A percentile compares a stretch with the other conserved stretches of the same genome.
These are phyloP conservation scores for Rhynchopsitta pachyrhyncha DNA, from an alignment of 2,113 vertebrate genomes.

Conservation along the genomic window DNA sequence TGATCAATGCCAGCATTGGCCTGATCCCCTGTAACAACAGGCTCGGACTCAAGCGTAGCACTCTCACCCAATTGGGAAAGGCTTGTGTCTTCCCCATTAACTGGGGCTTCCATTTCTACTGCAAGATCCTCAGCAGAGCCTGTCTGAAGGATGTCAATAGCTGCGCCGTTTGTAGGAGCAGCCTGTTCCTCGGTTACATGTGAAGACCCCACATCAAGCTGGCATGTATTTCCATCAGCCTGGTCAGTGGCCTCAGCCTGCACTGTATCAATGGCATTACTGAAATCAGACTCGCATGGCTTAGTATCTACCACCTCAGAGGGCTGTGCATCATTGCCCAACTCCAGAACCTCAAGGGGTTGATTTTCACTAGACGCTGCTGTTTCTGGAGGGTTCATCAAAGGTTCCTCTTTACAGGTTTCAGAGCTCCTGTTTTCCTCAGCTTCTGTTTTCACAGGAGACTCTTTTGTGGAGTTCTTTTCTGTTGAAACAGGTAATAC, in stretches of 20 bases:
- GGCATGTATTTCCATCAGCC: neutral
- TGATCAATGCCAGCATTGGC: neutral
- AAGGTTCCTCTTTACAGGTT: neutral
- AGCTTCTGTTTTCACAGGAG: neutral
- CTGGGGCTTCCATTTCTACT: neutral
- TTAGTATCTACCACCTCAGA: neutral
- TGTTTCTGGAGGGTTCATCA: neutral
- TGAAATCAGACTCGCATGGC: slow-evolving; percentile 15
- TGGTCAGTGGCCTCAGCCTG: neutral
- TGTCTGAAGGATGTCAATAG: neutral
- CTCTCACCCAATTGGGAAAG: neutral
- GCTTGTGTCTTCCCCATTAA: neutral
- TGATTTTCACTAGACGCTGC: neutral
- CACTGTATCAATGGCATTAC: neutral
- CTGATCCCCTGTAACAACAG: neutral
- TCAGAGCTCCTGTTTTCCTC: neutral
- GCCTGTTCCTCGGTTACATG: neutral
- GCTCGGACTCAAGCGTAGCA: neutral
- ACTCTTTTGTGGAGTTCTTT: neutral
- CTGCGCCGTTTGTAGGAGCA: neutral
- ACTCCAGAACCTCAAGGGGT: neutral
- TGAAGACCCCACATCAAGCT: neutral
- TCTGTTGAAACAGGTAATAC: neutral
- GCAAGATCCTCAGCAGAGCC: neutral
- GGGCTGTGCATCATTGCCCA: neutral